phyloP scores from a whole-genome alignment of 2,797 vertebrate species.

The Coreius guichenoti region DNA sequence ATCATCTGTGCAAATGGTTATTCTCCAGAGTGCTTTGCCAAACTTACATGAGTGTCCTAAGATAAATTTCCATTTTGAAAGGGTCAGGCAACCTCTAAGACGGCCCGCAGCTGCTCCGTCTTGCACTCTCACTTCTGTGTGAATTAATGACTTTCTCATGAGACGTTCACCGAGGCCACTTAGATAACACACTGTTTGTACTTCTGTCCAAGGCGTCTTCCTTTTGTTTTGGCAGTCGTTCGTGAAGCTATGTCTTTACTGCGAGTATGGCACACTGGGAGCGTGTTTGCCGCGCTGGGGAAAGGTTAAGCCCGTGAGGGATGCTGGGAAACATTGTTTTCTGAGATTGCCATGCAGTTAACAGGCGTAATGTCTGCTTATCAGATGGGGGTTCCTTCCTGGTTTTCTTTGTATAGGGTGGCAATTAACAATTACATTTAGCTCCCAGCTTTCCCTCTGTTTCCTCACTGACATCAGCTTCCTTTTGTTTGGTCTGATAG shows the following conservation, averaged over 20 bases:
- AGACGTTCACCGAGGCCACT: constrained; percentile 57
- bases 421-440: constrained; percentile 73
- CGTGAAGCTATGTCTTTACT: constrained; percentile 61
- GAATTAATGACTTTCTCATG: constrained; percentile 62
- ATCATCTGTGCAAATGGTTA: constrained; percentile 34
- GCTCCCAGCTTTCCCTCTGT: constrained; percentile 74
- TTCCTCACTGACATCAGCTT: constrained; percentile 76
- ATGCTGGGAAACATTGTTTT: constrained; percentile 69
- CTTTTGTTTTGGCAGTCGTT: constrained; percentile 70
- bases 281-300: constrained; percentile 62
- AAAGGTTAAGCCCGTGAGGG: constrained; percentile 51
- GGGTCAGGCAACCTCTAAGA: constrained; percentile 56
- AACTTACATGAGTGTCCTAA: constrained; percentile 52
- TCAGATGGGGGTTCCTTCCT: constrained; percentile 82
- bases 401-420: constrained; percentile 75
- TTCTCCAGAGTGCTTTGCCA: constrained; percentile 48
- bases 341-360: constrained; percentile 53
- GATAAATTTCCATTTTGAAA: constrained; percentile 62
- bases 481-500: constrained; percentile 73
- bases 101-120: constrained; percentile 57
- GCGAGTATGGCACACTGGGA: constrained; percentile 63
- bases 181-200: constrained; percentile 61
- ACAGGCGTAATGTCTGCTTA: constrained; percentile 73
- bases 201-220: constrained; percentile 60
- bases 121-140: constrained; percentile 59